Evolutionary conservation across 2,888 invertebrate genomes (phyloP), one percentile per base, ranked within the genome.

Genomic region (Scaptodrosophila latifasciaeformis): DNA sequence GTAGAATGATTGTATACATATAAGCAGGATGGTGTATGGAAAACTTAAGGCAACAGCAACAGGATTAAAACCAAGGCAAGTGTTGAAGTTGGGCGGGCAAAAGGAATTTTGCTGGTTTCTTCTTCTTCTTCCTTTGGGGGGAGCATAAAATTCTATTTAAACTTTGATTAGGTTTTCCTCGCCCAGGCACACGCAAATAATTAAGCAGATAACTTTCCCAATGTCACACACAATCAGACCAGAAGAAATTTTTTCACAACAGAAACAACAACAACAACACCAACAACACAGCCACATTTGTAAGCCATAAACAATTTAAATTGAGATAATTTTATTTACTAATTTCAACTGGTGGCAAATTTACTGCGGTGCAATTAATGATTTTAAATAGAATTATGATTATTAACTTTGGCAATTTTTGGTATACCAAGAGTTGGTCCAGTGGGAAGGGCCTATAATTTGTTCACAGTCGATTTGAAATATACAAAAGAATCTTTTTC

Each of bases 111-210:
- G n/a, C n/a, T n/a, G 13, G 34, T n/a, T 9, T 4, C n/a, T 34
- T 34, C 5, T 40, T 40, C 10, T 19, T 56, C 55, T 50, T 65
- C 34, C 55, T 37, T 24, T 24, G 24, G 24, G n/a, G n/a, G n/a
- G n/a, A n/a, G 51, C 56, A 49, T 65, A 63, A 58, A 78, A 76
- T 74, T 78, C 76, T 69, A 74, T 74, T 74, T 74, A 78, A 74
- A 78, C 67, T 74, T 74, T 74, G 72, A 74, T 74, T 74, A 78
- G 72, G 17, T 37, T 37, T 37, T 7, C 6, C 1, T 10, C 18
- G 7, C 35, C 1, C 15, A 18, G 15, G 9, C 35, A 37, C 37
- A 17, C 17, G 9, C 15, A 37, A 37, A 37, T 37, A 37, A 37
- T 37, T 37, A 37, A 37, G 17, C 37, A 37, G 37, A 17, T 9